Base-by-base conservation (phyloP, 1,140 invertebrate genomes). In the Phthorimaea operculella region DNA sequence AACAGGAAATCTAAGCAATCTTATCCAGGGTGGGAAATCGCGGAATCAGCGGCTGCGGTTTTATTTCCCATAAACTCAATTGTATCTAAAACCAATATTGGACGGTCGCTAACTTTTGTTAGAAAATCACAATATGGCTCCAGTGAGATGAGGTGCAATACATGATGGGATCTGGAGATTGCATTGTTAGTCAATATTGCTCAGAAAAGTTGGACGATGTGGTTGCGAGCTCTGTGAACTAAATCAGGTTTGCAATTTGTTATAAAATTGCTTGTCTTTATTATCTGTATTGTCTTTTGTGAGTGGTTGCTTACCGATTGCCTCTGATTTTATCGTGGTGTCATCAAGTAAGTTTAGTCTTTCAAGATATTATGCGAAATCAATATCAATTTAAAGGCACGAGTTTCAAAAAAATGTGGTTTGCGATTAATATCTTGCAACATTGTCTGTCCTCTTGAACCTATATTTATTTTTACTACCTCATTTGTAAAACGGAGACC, bases 61-160 rank as follows among this genome's bases (percentile, higher is more conserved):
- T 28, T 72, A 64, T 68, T 78, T 81, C 72, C 66, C 77, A 78
- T 76, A 76, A 68, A 66, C 68, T 76, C 72, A 81, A 80, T 80
- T 78, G 74, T 28, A 58, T 58, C 70, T 70, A 79, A 82, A 82
- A 79, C 76, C 74, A 82, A 84, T 84, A 81, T 81, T 75, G 64
- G 64, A 63, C 72, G 66, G 69, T 68, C 72, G 70, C 59, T 72
- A 72, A 71, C 62, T 68, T 64, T 67, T 58, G 61, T 70, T 68
- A 72, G 73, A 72, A 74, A 74, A 70, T 76, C 69, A 56, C 68
- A 58, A 62, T 70, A 64, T 60, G 62, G 57, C 59, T 58, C 64
- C 60, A 79, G 75, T 68, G 70, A 74, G 75, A 79, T 83, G 75
- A 77, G 72, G 70, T 78, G 68, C 70, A 76, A 74, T 79, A 73